These are phyloP conservation scores for Drosophila serrata DNA, from an alignment of 1,140 invertebrate genomes.

Conservation along the genomic window DNA sequence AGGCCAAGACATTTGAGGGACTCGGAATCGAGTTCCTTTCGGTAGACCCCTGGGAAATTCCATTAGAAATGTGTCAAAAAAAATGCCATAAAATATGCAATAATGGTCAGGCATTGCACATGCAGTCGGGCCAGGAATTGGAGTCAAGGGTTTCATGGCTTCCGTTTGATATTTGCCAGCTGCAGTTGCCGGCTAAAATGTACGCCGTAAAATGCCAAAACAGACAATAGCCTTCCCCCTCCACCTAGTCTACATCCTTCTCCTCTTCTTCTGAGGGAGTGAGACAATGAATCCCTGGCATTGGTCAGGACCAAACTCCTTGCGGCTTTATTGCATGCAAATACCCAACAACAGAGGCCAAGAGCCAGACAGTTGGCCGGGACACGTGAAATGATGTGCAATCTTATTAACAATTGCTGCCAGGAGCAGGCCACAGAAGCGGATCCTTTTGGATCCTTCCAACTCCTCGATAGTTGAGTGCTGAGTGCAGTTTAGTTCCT, in stretches of 20 bases:
- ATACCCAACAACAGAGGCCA: constrained; percentile 42
- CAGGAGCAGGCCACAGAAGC: constrained; percentile 58
- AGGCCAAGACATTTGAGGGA: constrained; percentile 18
- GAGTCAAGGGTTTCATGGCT: constrained; percentile 13
- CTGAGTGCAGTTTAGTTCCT: constrained; percentile 52
- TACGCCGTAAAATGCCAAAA: constrained; percentile 59
- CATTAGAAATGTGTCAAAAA: constrained; percentile 65
- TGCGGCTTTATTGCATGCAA: constrained; percentile 76
- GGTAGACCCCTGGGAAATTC: constrained; percentile 35
- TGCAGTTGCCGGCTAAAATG: constrained; percentile 51
- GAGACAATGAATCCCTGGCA: constrained; percentile 26
- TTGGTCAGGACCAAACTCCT: constrained; percentile 37
- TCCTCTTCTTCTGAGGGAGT: background rate
- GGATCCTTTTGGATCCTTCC: constrained; percentile 7
- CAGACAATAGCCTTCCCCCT: constrained; percentile 53
- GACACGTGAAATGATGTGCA: constrained; percentile 82
- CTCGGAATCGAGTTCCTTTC: constrained; percentile 2
- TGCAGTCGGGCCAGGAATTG: constrained; percentile 26
- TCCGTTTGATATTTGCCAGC: constrained; percentile 49
- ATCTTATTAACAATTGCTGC: constrained; percentile 82
- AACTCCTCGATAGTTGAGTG: constrained; percentile 23
- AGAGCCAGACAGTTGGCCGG: constrained; percentile 61
- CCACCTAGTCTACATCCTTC: background rate
- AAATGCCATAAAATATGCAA: constrained; percentile 66
- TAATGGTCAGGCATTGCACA: constrained; percentile 56